Percentiles rank a stretch among this genome's conserved stretches.
These are phyloP conservation scores for Babylonia areolata DNA, from an alignment of 1,140 invertebrate genomes.

Conservation along the genomic window DNA sequence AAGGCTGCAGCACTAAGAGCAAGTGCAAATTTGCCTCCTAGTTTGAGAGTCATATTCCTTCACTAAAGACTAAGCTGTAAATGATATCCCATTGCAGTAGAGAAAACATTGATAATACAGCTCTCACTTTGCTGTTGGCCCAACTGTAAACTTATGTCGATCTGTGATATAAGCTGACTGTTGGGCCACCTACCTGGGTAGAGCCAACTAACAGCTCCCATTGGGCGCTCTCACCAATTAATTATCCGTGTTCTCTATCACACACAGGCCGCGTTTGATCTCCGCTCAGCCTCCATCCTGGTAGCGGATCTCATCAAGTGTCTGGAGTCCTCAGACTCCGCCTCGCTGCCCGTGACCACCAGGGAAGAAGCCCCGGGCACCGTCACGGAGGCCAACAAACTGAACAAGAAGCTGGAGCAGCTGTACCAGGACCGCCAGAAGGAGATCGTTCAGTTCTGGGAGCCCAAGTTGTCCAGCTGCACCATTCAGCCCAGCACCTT, in stretches of 20 bases:
- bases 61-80: too few species aligned
- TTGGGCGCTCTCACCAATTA: too few species aligned
- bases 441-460: slow-evolving; percentile 32
- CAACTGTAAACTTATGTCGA: too few species aligned
- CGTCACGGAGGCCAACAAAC: background rate
- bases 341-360: background rate
- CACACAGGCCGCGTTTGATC: slow-evolving; percentile 38
- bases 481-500: slow-evolving; percentile 23
- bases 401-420: slow-evolving; percentile 28
- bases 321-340: slow-evolving; percentile 1
- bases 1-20: too few species aligned
- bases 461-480: background rate
- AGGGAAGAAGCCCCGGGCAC: background rate
- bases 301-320: slow-evolving; percentile 37
- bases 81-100: too few species aligned
- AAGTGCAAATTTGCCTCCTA: too few species aligned
- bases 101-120: too few species aligned
- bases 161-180: too few species aligned
- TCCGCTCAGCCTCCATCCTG: slow-evolving; percentile 26
- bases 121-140: too few species aligned
- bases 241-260: background rate
- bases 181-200: too few species aligned
- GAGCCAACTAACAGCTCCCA: too few species aligned
- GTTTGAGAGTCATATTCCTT: too few species aligned
- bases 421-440: slow-evolving; percentile 27